Evolutionary conservation across 2,113 vertebrate genomes (phyloP).

Genomic region (Xenopus borealis): DNA sequence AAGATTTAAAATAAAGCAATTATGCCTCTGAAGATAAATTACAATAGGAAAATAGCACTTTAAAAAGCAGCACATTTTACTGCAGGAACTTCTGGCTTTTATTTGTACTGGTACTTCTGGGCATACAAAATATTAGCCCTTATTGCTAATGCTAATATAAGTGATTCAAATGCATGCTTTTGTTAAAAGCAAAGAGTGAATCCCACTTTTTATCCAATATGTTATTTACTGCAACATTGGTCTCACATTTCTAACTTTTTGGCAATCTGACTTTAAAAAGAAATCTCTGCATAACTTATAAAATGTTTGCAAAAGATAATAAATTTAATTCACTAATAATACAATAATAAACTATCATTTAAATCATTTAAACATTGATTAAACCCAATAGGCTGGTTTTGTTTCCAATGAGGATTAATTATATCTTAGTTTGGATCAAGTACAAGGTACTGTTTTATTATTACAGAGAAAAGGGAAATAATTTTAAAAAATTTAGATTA

Average conservation of each 20-base stretch:
- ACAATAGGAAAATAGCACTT: constrained; percentile 8
- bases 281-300: too few species aligned
- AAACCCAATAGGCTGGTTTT: too few species aligned
- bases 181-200: constrained; percentile 28
- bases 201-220: constrained; percentile 9
- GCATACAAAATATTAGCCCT: not conserved
- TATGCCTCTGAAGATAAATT: constrained; percentile 12
- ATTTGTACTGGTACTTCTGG: not conserved
- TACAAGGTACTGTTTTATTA: too few species aligned
- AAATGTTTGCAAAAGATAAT: too few species aligned
- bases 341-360: too few species aligned
- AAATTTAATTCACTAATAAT: too few species aligned
- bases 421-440: too few species aligned
- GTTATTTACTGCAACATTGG: constrained; percentile 19
- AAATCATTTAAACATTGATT: too few species aligned
- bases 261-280: too few species aligned
- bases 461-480: too few species aligned
- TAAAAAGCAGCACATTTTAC: constrained; percentile 23
- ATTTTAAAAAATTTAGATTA: too few species aligned
- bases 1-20: constrained; percentile 24
- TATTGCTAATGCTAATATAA: constrained; percentile 30
- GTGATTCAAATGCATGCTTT: constrained; percentile 25
- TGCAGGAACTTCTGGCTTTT: constrained; percentile 8
- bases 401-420: too few species aligned
- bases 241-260: not conserved